phyloP scores from a whole-genome alignment of 1,140 invertebrate genomes.

The Hormaphis cornu region DNA sequence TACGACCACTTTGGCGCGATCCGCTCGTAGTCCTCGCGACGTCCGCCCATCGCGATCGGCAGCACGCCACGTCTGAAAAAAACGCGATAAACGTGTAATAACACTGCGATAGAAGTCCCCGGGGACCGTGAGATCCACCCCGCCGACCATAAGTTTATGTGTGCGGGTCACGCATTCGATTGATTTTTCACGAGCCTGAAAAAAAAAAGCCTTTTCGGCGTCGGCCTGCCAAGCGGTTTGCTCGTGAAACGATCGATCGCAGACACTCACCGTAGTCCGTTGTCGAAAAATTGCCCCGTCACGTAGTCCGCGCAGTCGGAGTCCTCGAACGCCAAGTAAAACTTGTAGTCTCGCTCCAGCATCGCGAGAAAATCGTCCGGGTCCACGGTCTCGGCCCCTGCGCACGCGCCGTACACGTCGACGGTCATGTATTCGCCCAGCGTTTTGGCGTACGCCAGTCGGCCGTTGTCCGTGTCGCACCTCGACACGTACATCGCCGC shows the following conservation, averaged over 20 bases:
- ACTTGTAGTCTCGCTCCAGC: conserved; percentile 88
- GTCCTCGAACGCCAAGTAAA: conserved; percentile 95
- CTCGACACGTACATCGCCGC: conserved; percentile 97
- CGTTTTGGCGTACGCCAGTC: conserved; percentile 77
- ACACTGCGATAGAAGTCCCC: too few relatives aligned
- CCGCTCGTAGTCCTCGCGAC: conserved; percentile 73
- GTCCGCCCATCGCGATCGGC: conserved; percentile 90
- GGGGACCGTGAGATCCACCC: too few relatives aligned
- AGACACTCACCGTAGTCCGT: conserved; percentile 65
- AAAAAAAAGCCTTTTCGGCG: too few relatives aligned
- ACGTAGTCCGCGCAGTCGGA: conserved; percentile 94
- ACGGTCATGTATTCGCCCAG: conserved; percentile 77
- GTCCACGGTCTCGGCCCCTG: conserved; percentile 70
- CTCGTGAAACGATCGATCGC: too few relatives aligned
- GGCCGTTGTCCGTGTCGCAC: conserved; percentile 77
- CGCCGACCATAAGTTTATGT: too few relatives aligned
- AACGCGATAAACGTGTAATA: too few relatives aligned
- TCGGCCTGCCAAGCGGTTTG: too few relatives aligned
- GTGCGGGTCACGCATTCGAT: too few relatives aligned
- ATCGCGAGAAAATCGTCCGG: conserved; percentile 76
- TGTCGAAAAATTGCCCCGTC: conserved; percentile 93
- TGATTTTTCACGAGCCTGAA: too few relatives aligned
- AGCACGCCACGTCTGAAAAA: conserved; percentile 68
- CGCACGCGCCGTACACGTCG: conserved; percentile 89
- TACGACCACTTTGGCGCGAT: conserved; percentile 76